These are phyloP conservation scores for Zaprionus lineosus DNA, from an alignment of 2,888 invertebrate genomes.

Conservation along the genomic window DNA sequence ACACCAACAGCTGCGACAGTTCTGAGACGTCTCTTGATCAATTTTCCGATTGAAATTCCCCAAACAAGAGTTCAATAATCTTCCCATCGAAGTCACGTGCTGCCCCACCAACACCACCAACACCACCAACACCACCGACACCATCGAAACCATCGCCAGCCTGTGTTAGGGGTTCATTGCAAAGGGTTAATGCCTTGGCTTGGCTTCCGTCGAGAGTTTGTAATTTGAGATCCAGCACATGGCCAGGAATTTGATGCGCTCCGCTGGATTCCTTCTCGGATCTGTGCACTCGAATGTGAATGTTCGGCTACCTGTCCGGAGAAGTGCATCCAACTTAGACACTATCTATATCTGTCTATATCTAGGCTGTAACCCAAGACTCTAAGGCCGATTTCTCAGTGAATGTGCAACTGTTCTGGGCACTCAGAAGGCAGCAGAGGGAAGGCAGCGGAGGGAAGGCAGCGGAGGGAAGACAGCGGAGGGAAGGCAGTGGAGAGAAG, in stretches of 20 bases:
- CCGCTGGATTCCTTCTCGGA: conserved; percentile 13
- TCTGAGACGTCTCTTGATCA: conserved; percentile 22
- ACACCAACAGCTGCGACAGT: conserved; percentile 32
- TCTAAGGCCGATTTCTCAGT: conserved; percentile 4
- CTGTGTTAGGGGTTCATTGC: conserved; percentile 19
- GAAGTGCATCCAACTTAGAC: too few relatives aligned
- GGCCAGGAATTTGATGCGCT: conserved; percentile 34
- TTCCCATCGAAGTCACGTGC: conserved; percentile 54
- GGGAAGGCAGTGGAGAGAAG: too few relatives aligned
- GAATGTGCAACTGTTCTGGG: too few relatives aligned
- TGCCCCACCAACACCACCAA: too few relatives aligned
- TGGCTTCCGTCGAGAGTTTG: conserved; percentile 30
- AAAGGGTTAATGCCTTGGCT: conserved; percentile 48
- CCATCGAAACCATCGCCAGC: too few relatives aligned
- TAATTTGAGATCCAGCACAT: conserved; percentile 50
- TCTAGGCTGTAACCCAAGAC: conserved; percentile 31
- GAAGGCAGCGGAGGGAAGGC: too few relatives aligned
- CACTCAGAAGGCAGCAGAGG: too few relatives aligned
- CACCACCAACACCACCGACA: too few relatives aligned
- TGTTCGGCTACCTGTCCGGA: conserved; percentile 30
- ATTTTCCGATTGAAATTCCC: conserved; percentile 8
- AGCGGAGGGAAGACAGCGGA: too few relatives aligned
- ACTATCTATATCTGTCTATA: not conserved
- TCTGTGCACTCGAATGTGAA: conserved; percentile 16
- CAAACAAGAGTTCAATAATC: conserved; percentile 48